Percentiles rank a stretch among this genome's conserved stretches.
Evolutionary conservation across 2,797 vertebrate genomes (phyloP).

Genomic region (Ibycter americanus): DNA sequence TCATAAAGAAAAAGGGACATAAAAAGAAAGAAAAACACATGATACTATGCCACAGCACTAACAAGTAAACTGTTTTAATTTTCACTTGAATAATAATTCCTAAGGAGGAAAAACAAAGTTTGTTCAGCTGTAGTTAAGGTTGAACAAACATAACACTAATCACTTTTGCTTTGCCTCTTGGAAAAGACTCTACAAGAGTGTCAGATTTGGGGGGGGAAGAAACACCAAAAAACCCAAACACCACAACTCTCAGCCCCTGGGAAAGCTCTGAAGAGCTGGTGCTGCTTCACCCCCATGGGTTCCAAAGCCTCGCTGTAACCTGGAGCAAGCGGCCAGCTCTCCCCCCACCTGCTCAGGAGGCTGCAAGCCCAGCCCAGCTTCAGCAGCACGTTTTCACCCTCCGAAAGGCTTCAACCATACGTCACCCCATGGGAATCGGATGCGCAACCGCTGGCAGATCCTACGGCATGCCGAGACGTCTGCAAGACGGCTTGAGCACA

Average conservation of each 20-base stretch:
- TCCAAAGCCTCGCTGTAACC: fast-evolving
- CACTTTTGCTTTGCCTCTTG: not conserved
- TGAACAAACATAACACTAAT: conserved; percentile 27
- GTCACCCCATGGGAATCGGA: fast-evolving
- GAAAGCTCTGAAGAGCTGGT: not conserved
- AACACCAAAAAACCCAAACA: not conserved
- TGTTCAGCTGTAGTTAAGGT: conserved; percentile 46
- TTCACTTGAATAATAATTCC: not conserved
- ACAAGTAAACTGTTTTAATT: conserved; percentile 8
- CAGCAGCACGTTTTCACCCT: not conserved
- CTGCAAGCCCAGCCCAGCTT: not conserved
- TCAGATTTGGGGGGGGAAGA: not conserved
- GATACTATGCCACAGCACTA: not conserved
- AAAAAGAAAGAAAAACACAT: not conserved
- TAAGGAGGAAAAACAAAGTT: conserved; percentile 3
- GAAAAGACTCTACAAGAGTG: not conserved
- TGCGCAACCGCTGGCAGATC: not conserved
- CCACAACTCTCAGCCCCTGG: not conserved
- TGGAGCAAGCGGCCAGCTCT: not conserved
- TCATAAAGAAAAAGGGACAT: not conserved
- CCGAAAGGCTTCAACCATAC: fast-evolving
- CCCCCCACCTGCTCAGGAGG: not conserved
- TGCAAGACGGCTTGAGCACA: not conserved
- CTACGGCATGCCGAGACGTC: fast-evolving
- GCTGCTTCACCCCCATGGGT: not conserved